These are phyloP conservation scores for Phortica okadai DNA, from an alignment of 2,888 invertebrate species.

Conservation along the genomic window DNA sequence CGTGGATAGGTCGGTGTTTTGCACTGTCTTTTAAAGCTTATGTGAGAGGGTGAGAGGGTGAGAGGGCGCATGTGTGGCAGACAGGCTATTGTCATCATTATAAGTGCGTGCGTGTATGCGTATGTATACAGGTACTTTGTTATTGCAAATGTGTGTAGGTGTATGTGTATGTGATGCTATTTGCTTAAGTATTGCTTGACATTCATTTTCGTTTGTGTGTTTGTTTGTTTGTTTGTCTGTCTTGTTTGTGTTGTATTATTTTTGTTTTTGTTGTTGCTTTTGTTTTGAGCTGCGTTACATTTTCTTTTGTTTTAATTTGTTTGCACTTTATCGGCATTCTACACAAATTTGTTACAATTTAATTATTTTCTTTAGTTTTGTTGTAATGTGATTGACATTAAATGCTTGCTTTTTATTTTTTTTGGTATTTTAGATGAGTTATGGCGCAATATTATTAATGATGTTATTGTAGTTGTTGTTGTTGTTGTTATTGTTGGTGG, in stretches of 20 bases:
- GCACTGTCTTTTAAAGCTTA: no score
- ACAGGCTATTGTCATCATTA: no score
- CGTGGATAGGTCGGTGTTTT: no score
- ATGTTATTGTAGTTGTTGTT: slow-evolving; percentile 31
- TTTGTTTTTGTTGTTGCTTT: slow-evolving; percentile 27
- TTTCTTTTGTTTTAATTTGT: slow-evolving; percentile 2
- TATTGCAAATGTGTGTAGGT: neutral
- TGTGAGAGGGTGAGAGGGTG: no score
- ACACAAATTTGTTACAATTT: slow-evolving; percentile 15
- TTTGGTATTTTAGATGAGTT: slow-evolving; percentile 35
- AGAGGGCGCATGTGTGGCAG: no score
- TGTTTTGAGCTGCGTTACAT: slow-evolving; percentile 11
- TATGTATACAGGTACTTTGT: neutral
- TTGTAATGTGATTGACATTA: slow-evolving; percentile 41
- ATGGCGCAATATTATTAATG: neutral
- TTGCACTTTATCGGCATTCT: slow-evolving; percentile 10
- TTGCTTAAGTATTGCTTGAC: neutral
- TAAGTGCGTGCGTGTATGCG: neutral
- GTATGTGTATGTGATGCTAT: slow-evolving; percentile 8
- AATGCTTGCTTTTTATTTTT: neutral
- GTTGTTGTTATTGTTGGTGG: slow-evolving; percentile 28
- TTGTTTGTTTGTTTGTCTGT: slow-evolving; percentile 48
- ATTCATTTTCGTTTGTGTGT: slow-evolving; percentile 47
- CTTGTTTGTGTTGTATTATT: slow-evolving; percentile 38
- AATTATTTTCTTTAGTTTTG: slow-evolving; percentile 31